Evolutionary conservation across 2,797 vertebrate genomes (phyloP).

Genomic region (Microtus obscurus): DNA sequence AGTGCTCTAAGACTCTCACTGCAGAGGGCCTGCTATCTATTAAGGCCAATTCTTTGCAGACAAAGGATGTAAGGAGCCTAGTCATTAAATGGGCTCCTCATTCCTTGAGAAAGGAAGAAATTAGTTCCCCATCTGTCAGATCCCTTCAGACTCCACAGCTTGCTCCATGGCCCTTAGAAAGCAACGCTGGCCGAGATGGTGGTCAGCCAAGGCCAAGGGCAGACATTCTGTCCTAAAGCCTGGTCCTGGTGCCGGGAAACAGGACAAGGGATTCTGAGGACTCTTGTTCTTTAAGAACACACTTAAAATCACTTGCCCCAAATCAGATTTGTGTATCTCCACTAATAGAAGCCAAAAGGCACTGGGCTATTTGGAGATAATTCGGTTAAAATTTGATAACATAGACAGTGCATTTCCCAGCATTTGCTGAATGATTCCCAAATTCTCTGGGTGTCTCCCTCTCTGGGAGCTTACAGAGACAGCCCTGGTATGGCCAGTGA

Average conservation of each 20-base stretch:
- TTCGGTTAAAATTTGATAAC: conserved; percentile 1
- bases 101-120: background rate
- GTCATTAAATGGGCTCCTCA: background rate
- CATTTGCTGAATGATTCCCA: background rate
- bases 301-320: background rate
- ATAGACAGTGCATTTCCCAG: background rate
- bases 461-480: background rate
- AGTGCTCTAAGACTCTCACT: background rate
- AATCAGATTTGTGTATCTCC: conserved; percentile 30
- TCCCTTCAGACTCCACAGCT: background rate
- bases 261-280: background rate
- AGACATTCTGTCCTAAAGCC: background rate
- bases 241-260: background rate
- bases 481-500: background rate
- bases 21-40: background rate
- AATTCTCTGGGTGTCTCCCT: background rate
- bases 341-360: background rate
- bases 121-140: background rate
- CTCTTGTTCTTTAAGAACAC: background rate
- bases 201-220: background rate
- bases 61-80: background rate
- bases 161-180: background rate
- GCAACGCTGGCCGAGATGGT: rapidly evolving
- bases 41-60: background rate
- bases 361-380: background rate